phyloP scores from a whole-genome alignment of 1,140 invertebrate genomes.

The Matsumurasca onukii region DNA sequence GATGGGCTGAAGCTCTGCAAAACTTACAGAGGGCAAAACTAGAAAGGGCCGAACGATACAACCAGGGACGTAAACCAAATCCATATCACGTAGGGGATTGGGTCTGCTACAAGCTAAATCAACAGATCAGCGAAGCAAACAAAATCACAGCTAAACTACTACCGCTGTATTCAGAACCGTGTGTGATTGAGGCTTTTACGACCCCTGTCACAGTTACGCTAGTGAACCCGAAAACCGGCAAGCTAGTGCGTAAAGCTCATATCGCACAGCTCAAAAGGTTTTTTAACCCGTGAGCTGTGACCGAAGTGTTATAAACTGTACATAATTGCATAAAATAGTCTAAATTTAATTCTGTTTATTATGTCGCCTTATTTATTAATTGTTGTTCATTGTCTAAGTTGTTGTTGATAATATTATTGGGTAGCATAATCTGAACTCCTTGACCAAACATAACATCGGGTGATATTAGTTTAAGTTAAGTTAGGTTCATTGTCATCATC shows the following conservation, averaged over 20 bases:
- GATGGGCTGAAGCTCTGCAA: neutral
- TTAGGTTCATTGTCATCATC: no score
- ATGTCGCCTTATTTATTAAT: no score
- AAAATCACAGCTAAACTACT: neutral
- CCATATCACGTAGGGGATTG: slow-evolving; percentile 11
- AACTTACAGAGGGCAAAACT: slow-evolving; percentile 1
- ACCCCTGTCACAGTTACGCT: neutral
- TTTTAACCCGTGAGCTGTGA: no score
- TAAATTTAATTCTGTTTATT: no score
- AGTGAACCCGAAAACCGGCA: neutral
- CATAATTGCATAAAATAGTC: no score
- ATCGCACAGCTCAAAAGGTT: slow-evolving; percentile 20
- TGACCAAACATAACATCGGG: no score
- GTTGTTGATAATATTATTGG: no score
- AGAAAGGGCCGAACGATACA: neutral
- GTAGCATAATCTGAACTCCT: no score
- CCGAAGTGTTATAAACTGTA: no score
- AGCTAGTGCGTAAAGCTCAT: neutral
- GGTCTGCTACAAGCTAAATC: neutral
- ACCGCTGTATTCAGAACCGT: neutral
- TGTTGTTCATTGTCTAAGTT: no score
- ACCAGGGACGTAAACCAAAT: neutral
- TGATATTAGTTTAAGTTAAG: no score
- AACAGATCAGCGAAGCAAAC: neutral
- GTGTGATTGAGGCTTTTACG: neutral